Evolutionary conservation across 2,888 invertebrate species (phyloP), one percentile per base, ranked within the genome.

Genomic region (Macrophya annulata): DNA sequence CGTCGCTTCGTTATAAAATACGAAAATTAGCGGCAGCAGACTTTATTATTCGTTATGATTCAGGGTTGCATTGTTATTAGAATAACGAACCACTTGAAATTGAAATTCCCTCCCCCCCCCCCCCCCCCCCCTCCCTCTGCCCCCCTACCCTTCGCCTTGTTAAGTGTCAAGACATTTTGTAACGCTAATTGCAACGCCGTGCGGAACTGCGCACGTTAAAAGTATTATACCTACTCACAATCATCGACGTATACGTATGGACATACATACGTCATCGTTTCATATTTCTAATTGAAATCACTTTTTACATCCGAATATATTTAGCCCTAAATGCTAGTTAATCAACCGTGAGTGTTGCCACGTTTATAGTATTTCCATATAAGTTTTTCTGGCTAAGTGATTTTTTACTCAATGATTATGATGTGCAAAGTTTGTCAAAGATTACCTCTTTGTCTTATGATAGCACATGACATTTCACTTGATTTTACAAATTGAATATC

Each of bases 21-120:
- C 62, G 37, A 81, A 62, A 62, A 81, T 81, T 81, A 81, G 43
- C 37, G 43, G 59, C 40, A 81, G 21, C 62, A 40, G 81, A 81
- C 81, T 62, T 81, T 81, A 81, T 43, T 81, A 81, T 81, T 81
- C 81, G 81, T 62, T 81, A 31, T 31, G 51, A 31, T 62, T 62
- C 43, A 43, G 40, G 37, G 40, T 40, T 59, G 81, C 25, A 81
- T 81, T 81, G 59, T 81, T 81, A 59, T 81, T 40, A 62, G 40
- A 62, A 81, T 81, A 81, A 81, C 81, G 59, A 81, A 81, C 37
- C 62, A 62, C 81, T 40, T 59, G 59, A 62, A 81, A 81, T 81
- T 81, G 43, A 81, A 81, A 81, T 62, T 62, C 62, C 43, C 8
- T 43, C 81, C 12, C 45, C 74, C n/a, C n/a, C n/a, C n/a, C n/a